Base-by-base conservation (phyloP, 2,113 vertebrate genomes). In the Zosterops borbonicus region DNA sequence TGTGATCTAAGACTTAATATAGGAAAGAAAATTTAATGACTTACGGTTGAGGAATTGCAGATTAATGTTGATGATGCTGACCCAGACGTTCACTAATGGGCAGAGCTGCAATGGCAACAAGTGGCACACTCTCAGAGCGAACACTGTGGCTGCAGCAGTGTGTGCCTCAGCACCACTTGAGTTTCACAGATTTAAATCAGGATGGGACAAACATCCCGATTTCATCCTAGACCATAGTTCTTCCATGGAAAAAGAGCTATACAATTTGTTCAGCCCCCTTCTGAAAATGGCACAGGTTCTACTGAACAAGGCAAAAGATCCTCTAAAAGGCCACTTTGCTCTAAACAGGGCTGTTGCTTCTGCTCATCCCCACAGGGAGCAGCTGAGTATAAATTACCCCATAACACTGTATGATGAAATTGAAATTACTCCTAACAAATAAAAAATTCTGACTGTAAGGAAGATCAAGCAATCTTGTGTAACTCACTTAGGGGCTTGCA, bases 41-140 rank as follows among this genome's bases (percentile, higher is more conserved):
- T 97, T 91, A 97, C 95, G 41, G 83, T 93, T 94, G 56, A 97
- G 81, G 31, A 95, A 41, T 1, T 84, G 82, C 18, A 97, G 50
- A 2, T 97, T 49, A 6, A 94, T 29, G 31, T 97, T 97, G 93
- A 96, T 39, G 80, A 95, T 12, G 50, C 55, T 18, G 79, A 97
- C 25, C 97, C 96, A 97, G 33, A 73, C 5, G 7, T 71, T 78
- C 82, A 98, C 85, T 3, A 95, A 2, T 0, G 97, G 97, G 63
- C 97, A 98, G 31, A 98, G 60, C 97, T 97, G 94, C 58, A 95
- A 95, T 0, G 31, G 55, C 5, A 87, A 94, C 23, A 42, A 80
- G 28, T 0, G 86, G 17, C 63, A 93, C 22, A 71, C 13, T 49
- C 16, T 24, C 1, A 6, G 33, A 88, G 80, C 78, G 83, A 31